Evolutionary conservation across 1,140 invertebrate species (phyloP), one percentile per base, ranked within the genome.

Genomic region (Cydia fagiglandana): DNA sequence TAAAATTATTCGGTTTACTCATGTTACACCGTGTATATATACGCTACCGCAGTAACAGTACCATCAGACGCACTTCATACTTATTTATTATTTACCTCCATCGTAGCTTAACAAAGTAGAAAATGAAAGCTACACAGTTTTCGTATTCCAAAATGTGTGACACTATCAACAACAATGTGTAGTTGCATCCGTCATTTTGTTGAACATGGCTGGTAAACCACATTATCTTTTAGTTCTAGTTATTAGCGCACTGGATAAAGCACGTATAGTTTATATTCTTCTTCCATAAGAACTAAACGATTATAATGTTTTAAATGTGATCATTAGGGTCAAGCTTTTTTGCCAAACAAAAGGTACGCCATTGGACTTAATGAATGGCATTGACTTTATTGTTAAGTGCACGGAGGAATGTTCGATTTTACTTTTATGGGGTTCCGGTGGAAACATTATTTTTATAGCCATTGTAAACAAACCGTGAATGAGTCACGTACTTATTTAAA

Each of bases 331-430:
- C 56, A 20, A 10, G 17, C 17, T 20, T 24, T n/a, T 61, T 70
- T 34, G 13, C n/a, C 66, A 70, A 70, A 70, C n/a, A 66, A 66
- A 34, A 66, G 64, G 17, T 12, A 24, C 20, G 53, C 64, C n/a
- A 66, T 66, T 66, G 15, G 24, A 9, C n/a, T 61, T 61, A 61
- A 61, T 70, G 66, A 70, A 70, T 70, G 66, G 34, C 38, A 38
- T 38, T 70, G 66, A 70, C 66, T 38, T 70, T 30, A 70, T 70
- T 70, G 66, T 70, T 70, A 10, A 38, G 15, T 41, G 28, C 66
- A 70, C 66, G 66, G 15, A 70, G 66, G 66, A 70, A 70, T 70
- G 34, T 70, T 17, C n/a, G 64, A 7, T n/a, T 1, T 68, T 68
- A 61, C 56, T 61, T 61, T 61, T 61, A 20, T 61, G 56, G 56